These are phyloP conservation scores for Eretmochelys imbricata DNA, from an alignment of 2,113 vertebrate species.

Conservation along the genomic window DNA sequence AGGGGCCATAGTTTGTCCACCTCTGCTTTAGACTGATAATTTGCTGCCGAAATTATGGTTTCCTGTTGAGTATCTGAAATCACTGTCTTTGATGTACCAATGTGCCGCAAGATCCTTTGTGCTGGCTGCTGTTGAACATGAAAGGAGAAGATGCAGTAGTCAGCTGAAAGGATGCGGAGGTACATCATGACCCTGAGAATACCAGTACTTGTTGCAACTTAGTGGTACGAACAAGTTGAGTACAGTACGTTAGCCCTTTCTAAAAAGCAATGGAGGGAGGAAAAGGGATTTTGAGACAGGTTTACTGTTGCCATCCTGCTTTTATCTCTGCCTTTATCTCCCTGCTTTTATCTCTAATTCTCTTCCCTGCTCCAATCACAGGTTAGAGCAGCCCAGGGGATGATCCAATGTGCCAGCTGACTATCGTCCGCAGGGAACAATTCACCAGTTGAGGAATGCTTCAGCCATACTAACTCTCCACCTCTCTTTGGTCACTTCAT, in stretches of 20 bases:
- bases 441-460: not conserved
- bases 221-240: too few relatives aligned
- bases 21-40: not conserved
- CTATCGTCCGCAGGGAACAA: not conserved
- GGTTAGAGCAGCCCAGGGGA: too few relatives aligned
- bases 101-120: not conserved
- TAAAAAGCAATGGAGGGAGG: too few relatives aligned
- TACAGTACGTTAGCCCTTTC: not conserved
- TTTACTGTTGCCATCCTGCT: not conserved
- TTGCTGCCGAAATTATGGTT: not conserved
- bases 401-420: not conserved
- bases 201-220: not conserved
- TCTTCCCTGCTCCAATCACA: not conserved
- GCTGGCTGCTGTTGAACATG: not conserved
- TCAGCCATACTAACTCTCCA: not conserved
- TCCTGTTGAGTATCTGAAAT: not conserved
- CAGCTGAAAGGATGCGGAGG: not conserved
- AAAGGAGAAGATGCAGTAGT: not conserved
- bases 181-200: not conserved
- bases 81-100: not conserved
- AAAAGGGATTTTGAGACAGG: too few relatives aligned
- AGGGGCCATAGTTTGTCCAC: too few relatives aligned
- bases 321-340: not conserved
- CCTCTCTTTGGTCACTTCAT: not conserved
- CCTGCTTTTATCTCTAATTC: not conserved